Evolutionary conservation across 2,888 invertebrate genomes (phyloP).

Genomic region (Peribatodes rhomboidaria): DNA sequence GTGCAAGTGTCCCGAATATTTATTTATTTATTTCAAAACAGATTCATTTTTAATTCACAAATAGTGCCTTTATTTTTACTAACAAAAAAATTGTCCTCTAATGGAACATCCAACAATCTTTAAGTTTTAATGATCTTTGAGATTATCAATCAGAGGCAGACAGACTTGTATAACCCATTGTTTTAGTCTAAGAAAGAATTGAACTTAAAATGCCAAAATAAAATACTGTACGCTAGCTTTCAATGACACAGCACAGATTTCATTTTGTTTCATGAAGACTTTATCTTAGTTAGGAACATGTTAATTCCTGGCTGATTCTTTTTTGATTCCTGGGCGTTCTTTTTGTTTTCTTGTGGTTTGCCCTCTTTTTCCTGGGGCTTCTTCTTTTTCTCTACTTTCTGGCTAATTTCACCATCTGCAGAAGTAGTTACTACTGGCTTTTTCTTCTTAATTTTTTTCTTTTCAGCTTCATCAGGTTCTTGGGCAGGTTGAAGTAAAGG

Average conservation of each 20-base stretch:
- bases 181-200: neutral
- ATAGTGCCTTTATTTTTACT: too few species aligned
- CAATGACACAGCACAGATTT: neutral
- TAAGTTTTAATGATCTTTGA: too few species aligned
- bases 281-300: conserved; percentile 75
- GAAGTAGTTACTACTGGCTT: conserved; percentile 50
- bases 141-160: too few species aligned
- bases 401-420: conserved; percentile 65
- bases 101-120: too few species aligned
- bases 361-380: conserved; percentile 69
- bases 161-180: too few species aligned
- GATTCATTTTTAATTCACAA: too few species aligned
- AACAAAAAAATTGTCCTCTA: too few species aligned
- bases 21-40: too few species aligned
- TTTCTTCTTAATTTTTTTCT: conserved; percentile 80
- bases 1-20: too few species aligned
- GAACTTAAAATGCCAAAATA: neutral
- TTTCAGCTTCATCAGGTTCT: conserved; percentile 73
- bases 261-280: conserved; percentile 45
- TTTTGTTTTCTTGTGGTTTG: conserved; percentile 68
- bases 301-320: conserved; percentile 81
- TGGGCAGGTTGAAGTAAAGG: conserved; percentile 70
- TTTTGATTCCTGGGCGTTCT: conserved; percentile 64
- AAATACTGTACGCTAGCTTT: neutral
- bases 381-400: conserved; percentile 75